These are phyloP conservation scores for Calyptommatus sinebrachiatus DNA, from an alignment of 2,113 vertebrate species.

Conservation along the genomic window DNA sequence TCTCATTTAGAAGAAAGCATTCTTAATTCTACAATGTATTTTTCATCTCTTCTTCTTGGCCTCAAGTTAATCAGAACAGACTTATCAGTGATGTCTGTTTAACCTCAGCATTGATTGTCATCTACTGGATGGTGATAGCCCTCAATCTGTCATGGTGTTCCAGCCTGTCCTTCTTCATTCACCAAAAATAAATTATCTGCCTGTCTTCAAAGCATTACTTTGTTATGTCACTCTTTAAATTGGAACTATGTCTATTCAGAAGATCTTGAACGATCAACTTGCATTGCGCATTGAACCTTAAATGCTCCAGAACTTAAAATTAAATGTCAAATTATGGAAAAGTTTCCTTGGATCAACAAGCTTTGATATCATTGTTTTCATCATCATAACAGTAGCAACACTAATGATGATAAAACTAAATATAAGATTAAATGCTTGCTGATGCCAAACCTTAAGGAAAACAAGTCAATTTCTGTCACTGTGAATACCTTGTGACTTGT, in stretches of 20 bases:
- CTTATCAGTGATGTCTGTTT: slow-evolving; percentile 9
- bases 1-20: neutral
- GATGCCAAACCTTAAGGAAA: neutral
- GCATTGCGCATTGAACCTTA: neutral
- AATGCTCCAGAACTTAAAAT: neutral
- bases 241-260: neutral
- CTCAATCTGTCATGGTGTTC: neutral
- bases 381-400: neutral
- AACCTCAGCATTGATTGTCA: neutral
- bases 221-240: neutral
- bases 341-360: neutral
- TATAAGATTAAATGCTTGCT: neutral
- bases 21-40: neutral
- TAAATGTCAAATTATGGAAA: neutral
- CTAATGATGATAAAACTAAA: neutral
- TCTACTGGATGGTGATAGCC: neutral
- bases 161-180: neutral
- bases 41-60: neutral
- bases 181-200: neutral
- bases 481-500: neutral
- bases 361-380: neutral
- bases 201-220: neutral
- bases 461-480: neutral
- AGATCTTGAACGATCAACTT: neutral
- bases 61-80: slow-evolving; percentile 16